Base-by-base conservation (phyloP, 1,140 invertebrate species). In the Neotoxoptera formosana region DNA sequence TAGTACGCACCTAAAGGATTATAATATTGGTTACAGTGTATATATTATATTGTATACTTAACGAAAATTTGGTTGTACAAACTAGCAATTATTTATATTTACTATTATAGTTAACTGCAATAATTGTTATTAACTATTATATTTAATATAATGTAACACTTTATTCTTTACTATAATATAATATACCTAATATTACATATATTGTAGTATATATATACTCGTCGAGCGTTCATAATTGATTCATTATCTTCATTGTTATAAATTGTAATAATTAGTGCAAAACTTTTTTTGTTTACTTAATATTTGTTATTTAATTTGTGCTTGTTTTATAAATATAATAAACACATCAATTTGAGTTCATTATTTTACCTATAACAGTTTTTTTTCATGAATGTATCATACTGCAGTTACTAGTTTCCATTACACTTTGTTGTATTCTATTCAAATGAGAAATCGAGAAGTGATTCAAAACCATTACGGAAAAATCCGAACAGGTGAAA, bases 111-210 rank as follows among this genome's bases (percentile, higher is more conserved):
- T 67, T 67, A 14, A 67, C 60, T 67, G 30, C 30, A n/a, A n/a
- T 67, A 67, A 67, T 67, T 67, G 60, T 30, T n/a, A 67, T 67
- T 67, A 67, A 67, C 60, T 67, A 67, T 67, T 67, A 67, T 67
- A 67, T 67, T 67, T 67, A 17, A 67, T 21, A 67, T 67, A 67
- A 67, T 67, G 60, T n/a, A 67, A 67, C 14, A 67, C 60, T 67
- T 67, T 67, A 23, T 67, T 67, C 11, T 67, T 67, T 67, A 11
- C 30, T 67, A 67, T 67, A 67, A 67, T 67, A 67, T 67, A 67
- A n/a, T 67, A 67, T 67, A n/a, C n/a, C n/a, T n/a, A 30, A 60
- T 67, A n/a, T 67, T n/a, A 67, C n/a, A 67, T 30, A 30, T 67
- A 30, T 67, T 67, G 30, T n/a, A 67, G 30, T 67, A 14, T 67